Percentiles rank a stretch among this genome's conserved stretches.
phyloP scores from a whole-genome alignment of 2,797 vertebrate genomes.

The Pseudomugil tenellus region DNA sequence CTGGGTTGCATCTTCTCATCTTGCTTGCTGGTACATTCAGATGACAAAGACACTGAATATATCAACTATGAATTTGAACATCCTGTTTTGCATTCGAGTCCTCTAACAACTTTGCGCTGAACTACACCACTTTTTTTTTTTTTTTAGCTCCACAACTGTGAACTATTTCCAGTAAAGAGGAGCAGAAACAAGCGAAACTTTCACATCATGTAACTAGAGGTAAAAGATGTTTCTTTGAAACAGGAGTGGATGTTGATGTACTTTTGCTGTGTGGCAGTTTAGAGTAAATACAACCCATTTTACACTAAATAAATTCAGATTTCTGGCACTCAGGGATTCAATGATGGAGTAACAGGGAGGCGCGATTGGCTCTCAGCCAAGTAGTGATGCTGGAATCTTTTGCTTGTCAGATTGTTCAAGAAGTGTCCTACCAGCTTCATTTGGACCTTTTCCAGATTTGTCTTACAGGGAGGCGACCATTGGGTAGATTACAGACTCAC shows the following conservation, averaged over 20 bases:
- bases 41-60: fast-evolving
- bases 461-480: too few species aligned
- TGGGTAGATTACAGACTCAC: too few species aligned
- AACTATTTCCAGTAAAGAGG: neutral
- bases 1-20: neutral
- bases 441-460: too few species aligned
- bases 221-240: neutral
- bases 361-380: too few species aligned
- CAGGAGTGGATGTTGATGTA: neutral
- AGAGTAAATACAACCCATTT: too few species aligned
- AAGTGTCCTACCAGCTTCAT: too few species aligned
- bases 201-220: neutral
- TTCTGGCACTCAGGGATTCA: too few species aligned
- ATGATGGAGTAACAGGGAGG: too few species aligned
- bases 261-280: too few species aligned
- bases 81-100: neutral
- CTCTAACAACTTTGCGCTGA: neutral
- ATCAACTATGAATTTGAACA: neutral
- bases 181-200: neutral
- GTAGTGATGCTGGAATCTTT: too few species aligned
- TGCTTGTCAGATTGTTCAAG: too few species aligned
- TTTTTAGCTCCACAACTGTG: neutral
- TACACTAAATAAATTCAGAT: too few species aligned
- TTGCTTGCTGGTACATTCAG: neutral
- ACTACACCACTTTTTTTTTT: neutral